These are phyloP conservation scores for Orchestia grillus DNA, from an alignment of 1,140 invertebrate genomes.

Conservation along the genomic window DNA sequence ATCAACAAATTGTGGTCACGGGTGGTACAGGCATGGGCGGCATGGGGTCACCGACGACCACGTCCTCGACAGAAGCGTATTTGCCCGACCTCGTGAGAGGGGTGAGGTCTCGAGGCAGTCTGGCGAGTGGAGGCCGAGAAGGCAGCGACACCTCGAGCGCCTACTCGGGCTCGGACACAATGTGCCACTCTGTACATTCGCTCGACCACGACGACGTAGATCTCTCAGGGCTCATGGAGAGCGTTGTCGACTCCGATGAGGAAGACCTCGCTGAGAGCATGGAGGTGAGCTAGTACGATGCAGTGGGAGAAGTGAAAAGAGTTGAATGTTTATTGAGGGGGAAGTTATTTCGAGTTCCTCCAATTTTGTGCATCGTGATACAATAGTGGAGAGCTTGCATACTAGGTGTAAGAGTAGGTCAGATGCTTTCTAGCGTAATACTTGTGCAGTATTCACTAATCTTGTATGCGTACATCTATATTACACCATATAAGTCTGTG, in stretches of 20 bases:
- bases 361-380: no score
- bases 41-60: conserved; percentile 10
- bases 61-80: conserved; percentile 25
- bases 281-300: conserved; percentile 74
- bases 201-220: conserved; percentile 88
- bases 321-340: not conserved
- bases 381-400: no score
- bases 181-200: conserved; percentile 74
- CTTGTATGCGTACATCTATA: not conserved
- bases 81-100: conserved; percentile 61
- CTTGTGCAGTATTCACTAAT: not conserved
- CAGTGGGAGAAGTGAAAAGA: not conserved
- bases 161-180: conserved; percentile 95
- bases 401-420: not conserved
- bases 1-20: conserved; percentile 61
- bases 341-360: not conserved
- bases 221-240: conserved; percentile 91
- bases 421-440: not conserved
- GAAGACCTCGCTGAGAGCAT: conserved; percentile 93
- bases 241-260: conserved; percentile 94
- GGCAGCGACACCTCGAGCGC: conserved; percentile 92
- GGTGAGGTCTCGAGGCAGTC: conserved; percentile 63
- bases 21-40: conserved; percentile 23
- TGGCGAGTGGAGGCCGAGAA: conserved; percentile 64
- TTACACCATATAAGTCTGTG: not conserved